Evolutionary conservation across 1,140 invertebrate species (phyloP).

Genomic region (Sarcophaga bullata): DNA sequence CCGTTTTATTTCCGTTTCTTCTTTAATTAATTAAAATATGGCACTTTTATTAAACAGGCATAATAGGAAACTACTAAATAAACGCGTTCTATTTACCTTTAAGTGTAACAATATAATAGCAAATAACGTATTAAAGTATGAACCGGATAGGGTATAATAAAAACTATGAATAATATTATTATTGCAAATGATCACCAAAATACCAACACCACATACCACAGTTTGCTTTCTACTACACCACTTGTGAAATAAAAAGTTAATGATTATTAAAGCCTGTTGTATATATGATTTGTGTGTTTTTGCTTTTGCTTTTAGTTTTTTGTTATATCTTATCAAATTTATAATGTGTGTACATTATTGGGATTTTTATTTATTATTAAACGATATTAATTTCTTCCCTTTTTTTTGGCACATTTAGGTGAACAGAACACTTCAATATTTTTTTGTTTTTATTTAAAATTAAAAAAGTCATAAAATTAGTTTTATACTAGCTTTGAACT

Average conservation of each 20-base stretch:
- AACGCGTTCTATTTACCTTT: conserved; percentile 4
- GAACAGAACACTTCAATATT: neutral
- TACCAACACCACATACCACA: too few species aligned
- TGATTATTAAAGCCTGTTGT: neutral
- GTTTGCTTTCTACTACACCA: too few species aligned
- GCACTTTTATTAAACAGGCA: neutral
- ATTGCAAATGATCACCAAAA: neutral
- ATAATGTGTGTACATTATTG: conserved; percentile 21
- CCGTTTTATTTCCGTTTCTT: neutral
- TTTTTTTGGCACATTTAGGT: conserved; percentile 12
- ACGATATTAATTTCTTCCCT: neutral
- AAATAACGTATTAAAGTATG: too few species aligned
- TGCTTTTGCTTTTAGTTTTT: neutral
- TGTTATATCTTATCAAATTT: conserved; percentile 27
- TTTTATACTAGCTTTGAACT: neutral
- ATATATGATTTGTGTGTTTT: neutral
- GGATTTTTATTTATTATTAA: conserved; percentile 23
- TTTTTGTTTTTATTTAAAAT: too few species aligned
- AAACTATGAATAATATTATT: neutral
- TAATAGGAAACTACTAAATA: neutral
- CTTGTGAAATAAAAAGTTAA: too few species aligned
- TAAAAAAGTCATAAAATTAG: neutral
- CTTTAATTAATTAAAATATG: neutral
- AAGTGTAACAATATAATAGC: neutral
- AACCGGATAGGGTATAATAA: neutral